Evolutionary conservation across 2,113 vertebrate genomes (phyloP).

Genomic region (Drymodes brunneopygia): DNA sequence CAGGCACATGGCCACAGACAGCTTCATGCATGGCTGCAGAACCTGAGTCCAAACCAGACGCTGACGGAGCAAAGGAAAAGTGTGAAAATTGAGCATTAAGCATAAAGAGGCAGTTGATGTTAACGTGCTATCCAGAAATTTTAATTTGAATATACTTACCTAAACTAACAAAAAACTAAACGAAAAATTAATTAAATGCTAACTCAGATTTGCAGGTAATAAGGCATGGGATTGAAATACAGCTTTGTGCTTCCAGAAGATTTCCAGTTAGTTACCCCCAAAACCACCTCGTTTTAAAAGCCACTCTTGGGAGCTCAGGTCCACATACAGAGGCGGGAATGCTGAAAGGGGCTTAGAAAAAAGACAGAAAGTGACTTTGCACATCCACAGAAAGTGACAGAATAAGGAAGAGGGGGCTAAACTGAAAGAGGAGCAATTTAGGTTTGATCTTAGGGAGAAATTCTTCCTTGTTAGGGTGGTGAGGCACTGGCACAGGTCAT

Average conservation of each 20-base stretch:
- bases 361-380: background rate
- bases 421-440: background rate
- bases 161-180: background rate
- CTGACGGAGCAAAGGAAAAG: background rate
- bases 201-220: background rate
- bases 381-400: background rate
- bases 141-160: background rate
- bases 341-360: background rate
- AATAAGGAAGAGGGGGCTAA: background rate
- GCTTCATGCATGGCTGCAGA: fast-evolving
- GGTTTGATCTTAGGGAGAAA: background rate
- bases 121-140: background rate
- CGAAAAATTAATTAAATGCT: background rate
- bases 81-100: background rate
- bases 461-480: background rate
- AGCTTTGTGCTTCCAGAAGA: fast-evolving
- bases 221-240: fast-evolving
- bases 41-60: background rate
- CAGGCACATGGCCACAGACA: fast-evolving
- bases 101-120: too few species aligned
- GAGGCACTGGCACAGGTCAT: background rate
- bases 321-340: fast-evolving
- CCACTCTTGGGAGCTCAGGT: fast-evolving
- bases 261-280: background rate
- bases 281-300: background rate